Conservation (phyloP, 2,888 invertebrate genomes). For the Amblyjoppa proteus region DNA sequence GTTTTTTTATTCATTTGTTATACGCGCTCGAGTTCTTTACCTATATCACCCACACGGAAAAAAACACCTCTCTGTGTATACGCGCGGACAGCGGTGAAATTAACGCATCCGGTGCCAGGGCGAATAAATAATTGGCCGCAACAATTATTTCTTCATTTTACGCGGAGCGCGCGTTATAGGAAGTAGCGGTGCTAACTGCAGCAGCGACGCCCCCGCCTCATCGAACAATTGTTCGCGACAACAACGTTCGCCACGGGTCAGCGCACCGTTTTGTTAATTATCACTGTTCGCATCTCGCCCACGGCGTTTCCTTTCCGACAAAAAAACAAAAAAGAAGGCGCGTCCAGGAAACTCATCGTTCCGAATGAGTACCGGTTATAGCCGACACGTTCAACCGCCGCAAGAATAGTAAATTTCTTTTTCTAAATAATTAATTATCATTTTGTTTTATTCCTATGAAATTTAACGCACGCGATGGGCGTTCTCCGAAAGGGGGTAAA, state of each 20-base stretch:
- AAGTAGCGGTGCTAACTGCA: constrained; percentile 25
- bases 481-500: too few relatives aligned
- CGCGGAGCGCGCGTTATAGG: constrained; percentile 22
- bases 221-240: constrained; percentile 70
- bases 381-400: constrained; percentile 8
- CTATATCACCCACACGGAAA: background rate
- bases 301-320: constrained; percentile 17
- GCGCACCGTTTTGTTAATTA: constrained; percentile 71
- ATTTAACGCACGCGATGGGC: background rate
- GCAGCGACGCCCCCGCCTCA: constrained; percentile 32
- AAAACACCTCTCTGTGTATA: background rate
- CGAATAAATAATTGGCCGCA: constrained; percentile 65
- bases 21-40: background rate
- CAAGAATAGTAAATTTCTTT: background rate
- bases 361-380: constrained; percentile 21
- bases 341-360: constrained; percentile 42
- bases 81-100: constrained; percentile 49
- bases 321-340: constrained; percentile 6
- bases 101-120: constrained; percentile 53
- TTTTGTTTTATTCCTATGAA: background rate
- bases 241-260: constrained; percentile 56
- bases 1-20: constrained; percentile 28
- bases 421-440: background rate
- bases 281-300: constrained; percentile 45
- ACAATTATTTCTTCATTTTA: constrained; percentile 71